Conservation (phyloP, 2,888 invertebrate species). For the Priocnemis perturbator region DNA sequence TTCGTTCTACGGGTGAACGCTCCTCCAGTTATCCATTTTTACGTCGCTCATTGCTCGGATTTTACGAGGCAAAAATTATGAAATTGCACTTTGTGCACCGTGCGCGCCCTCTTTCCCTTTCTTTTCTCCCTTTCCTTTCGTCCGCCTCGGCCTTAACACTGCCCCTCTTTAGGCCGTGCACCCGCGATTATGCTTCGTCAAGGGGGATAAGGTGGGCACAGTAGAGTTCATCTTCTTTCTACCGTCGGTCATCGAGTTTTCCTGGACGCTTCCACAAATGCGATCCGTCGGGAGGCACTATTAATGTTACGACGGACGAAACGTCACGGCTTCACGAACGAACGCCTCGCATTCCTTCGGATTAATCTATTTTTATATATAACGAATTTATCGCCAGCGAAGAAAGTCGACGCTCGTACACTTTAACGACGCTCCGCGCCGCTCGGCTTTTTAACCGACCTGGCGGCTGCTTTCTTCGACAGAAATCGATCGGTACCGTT, state of each 20-base stretch:
- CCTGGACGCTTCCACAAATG: background rate
- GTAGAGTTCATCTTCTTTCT: too few species aligned
- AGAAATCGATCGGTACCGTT: background rate
- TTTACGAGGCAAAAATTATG: slow-evolving; percentile 74
- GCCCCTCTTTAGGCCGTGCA: too few species aligned
- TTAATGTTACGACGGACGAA: too few species aligned
- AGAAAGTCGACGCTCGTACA: too few species aligned
- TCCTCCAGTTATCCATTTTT: slow-evolving; percentile 74
- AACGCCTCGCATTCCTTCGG: too few species aligned
- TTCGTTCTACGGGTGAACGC: slow-evolving; percentile 68
- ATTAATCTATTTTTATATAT: too few species aligned
- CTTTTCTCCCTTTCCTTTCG: slow-evolving; percentile 25
- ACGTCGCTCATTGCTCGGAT: slow-evolving; percentile 72
- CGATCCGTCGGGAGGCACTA: too few species aligned
- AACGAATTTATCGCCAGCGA: too few species aligned
- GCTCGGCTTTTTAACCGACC: too few species aligned
- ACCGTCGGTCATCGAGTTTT: background rate
- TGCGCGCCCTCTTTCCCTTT: slow-evolving; percentile 34
- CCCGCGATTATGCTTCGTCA: background rate
- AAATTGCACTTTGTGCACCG: slow-evolving; percentile 72
- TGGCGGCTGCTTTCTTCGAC: too few species aligned
- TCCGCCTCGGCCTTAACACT: background rate
- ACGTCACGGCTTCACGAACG: too few species aligned
- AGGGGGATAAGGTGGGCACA: background rate
- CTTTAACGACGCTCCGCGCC: too few species aligned